Evolutionary conservation across 2,888 invertebrate species (phyloP).

Genomic region (Parascotia fuliginaria): DNA sequence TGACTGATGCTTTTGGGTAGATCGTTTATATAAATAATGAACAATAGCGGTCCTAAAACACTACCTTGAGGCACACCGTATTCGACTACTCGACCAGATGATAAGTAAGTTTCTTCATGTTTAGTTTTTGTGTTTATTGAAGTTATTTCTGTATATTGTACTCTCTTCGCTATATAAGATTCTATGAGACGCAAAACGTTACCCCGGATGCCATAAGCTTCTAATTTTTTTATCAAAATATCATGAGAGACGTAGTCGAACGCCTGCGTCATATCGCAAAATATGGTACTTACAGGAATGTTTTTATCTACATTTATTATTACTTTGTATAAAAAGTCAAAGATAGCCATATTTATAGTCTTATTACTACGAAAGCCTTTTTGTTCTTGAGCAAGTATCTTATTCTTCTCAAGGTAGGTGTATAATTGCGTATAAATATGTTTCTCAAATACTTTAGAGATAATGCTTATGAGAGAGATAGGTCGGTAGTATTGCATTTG

Average conservation of each 20-base stretch:
- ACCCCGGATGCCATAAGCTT: background rate
- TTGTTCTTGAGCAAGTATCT: background rate
- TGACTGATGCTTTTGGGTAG: background rate
- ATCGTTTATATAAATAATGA: background rate
- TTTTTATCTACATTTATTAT: conserved; percentile 1
- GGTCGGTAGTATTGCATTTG: conserved; percentile 5
- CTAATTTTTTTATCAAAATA: background rate
- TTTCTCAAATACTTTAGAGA: conserved; percentile 2
- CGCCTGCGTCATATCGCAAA: conserved; percentile 5
- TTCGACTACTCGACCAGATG: background rate
- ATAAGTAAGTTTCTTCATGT: background rate
- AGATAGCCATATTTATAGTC: conserved; percentile 3
- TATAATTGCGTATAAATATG: background rate
- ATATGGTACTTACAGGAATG: background rate
- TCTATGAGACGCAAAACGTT: background rate
- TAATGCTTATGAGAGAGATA: background rate
- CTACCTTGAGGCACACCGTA: background rate
- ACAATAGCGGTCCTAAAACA: background rate
- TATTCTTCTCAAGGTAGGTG: background rate
- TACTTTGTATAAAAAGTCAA: background rate
- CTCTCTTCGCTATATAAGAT: background rate
- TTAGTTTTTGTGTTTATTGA: background rate
- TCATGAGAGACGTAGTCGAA: conserved; percentile 5
- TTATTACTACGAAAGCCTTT: background rate
- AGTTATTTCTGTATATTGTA: background rate